Evolutionary conservation across 2,113 vertebrate species (phyloP), one percentile per base, ranked within the genome.

Genomic region (Halcyon malimbica): DNA sequence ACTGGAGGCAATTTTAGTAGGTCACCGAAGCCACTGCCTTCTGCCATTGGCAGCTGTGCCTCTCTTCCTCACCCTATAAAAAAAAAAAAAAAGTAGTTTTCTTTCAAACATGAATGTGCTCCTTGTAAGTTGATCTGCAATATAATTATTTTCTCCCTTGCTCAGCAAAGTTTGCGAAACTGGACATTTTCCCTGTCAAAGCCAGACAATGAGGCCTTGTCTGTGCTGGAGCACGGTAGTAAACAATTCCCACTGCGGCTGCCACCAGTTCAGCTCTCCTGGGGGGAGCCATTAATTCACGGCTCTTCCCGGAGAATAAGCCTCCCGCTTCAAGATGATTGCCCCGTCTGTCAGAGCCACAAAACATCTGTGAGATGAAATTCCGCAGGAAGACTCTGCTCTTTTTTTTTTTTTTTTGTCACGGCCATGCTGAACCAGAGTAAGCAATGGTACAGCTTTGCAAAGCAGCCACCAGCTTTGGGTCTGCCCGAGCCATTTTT

Each of bases 81-180:
- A 50, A 50, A 50, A 50, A 50, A 50, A 50, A 50, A 50, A 88
- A 96, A 94, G 95, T 64, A 85, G 54, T 94, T 96, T 85, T 91
- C 82, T 88, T 96, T 91, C 93, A 77, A 77, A 94, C 39, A 62
- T 96, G 90, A 97, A 96, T 96, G 80, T 93, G 51, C 65, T 92
- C 85, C 74, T 97, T 97, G 94, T 96, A 94, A 93, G 56, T 75
- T 41, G 79, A 95, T 92, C 93, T 95, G 87, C 89, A 96, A 91
- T 93, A 90, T 97, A 96, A 96, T 95, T 94, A 96, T 97, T 96
- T 96, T 97, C 95, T 95, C 87, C 93, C 91, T 97, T 95, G 93
- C 96, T 97, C 96, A 97, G 95, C 96, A 95, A 95, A 97, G 84
- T 97, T 97, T 96, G 71, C 0, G 3, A 93, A 97, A 95, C 93